A percentile compares a stretch with the other conserved stretches of the same genome.
Evolutionary conservation across 2,113 vertebrate species (phyloP).

Genomic region (Xyrauchen texanus): DNA sequence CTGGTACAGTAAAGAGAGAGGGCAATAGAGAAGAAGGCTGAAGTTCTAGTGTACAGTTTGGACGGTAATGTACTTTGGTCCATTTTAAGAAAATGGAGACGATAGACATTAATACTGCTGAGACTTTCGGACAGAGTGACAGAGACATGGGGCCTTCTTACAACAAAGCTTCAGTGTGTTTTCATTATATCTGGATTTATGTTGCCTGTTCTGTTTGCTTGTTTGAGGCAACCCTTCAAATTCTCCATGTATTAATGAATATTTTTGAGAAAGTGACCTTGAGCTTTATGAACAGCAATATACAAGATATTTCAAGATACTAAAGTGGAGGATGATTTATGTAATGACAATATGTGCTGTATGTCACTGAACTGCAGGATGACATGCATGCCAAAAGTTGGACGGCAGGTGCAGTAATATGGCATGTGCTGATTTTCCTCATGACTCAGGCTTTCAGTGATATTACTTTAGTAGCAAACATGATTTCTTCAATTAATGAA

Average conservation of each 20-base stretch:
- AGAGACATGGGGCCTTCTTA: too few species aligned
- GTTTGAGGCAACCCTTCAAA: neutral
- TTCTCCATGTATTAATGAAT: neutral
- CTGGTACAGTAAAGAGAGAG: neutral
- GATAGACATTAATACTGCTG: too few species aligned
- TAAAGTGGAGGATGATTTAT: neutral
- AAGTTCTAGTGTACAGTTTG: too few species aligned
- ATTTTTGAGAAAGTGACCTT: neutral
- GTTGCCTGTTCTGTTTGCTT: neutral
- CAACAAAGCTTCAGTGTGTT: too few species aligned
- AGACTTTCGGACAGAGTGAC: too few species aligned
- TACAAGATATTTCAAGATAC: constrained; percentile 2
- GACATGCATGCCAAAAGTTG: neutral
- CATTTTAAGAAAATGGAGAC: constrained; percentile 1
- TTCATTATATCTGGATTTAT: constrained; percentile 3
- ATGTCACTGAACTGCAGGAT: neutral
- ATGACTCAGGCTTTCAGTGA: constrained; percentile 31
- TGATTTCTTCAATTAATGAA: constrained; percentile 44
- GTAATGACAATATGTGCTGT: neutral
- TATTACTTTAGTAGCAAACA: constrained; percentile 32
- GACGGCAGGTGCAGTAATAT: neutral
- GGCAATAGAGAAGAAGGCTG: too few species aligned
- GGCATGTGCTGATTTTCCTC: neutral
- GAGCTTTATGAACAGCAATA: constrained; percentile 12
- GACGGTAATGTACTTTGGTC: neutral